These are phyloP conservation scores for Ectemnius continuus DNA, from an alignment of 2,888 invertebrate species.

Conservation along the genomic window DNA sequence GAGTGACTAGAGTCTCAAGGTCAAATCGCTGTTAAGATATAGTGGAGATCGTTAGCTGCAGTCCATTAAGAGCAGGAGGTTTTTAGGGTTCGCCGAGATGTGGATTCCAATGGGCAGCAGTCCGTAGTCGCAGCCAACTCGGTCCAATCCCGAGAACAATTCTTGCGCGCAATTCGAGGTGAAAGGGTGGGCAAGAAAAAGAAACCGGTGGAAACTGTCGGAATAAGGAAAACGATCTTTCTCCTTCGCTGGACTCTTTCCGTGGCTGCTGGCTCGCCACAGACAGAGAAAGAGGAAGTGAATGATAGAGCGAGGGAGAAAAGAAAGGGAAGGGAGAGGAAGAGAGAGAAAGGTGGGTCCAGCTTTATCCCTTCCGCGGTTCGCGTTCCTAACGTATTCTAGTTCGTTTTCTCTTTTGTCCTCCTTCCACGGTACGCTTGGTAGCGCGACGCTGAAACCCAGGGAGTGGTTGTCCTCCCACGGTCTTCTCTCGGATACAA, in stretches of 20 bases:
- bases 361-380: conserved; percentile 58
- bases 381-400: conserved; percentile 67
- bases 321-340: too few species aligned
- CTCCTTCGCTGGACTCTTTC: conserved; percentile 46
- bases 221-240: conserved; percentile 40
- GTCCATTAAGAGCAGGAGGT: conserved; percentile 76
- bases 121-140: conserved; percentile 43
- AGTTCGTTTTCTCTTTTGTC: conserved; percentile 73
- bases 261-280: not conserved
- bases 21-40: conserved; percentile 63
- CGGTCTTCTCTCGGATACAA: conserved; percentile 61
- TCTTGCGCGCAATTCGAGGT: conserved; percentile 59
- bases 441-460: conserved; percentile 36
- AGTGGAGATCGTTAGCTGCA: conserved; percentile 72
- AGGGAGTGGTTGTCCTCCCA: conserved; percentile 68
- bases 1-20: conserved; percentile 53
- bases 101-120: conserved; percentile 65
- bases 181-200: conserved; percentile 39
- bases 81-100: conserved; percentile 65
- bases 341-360: not conserved
- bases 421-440: conserved; percentile 57
- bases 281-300: too few species aligned
- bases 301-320: too few species aligned
- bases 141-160: conserved; percentile 59
- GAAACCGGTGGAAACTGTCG: conserved; percentile 19